Evolutionary conservation across 2,113 vertebrate genomes (phyloP).

Genomic region (Nematolebias whitei): DNA sequence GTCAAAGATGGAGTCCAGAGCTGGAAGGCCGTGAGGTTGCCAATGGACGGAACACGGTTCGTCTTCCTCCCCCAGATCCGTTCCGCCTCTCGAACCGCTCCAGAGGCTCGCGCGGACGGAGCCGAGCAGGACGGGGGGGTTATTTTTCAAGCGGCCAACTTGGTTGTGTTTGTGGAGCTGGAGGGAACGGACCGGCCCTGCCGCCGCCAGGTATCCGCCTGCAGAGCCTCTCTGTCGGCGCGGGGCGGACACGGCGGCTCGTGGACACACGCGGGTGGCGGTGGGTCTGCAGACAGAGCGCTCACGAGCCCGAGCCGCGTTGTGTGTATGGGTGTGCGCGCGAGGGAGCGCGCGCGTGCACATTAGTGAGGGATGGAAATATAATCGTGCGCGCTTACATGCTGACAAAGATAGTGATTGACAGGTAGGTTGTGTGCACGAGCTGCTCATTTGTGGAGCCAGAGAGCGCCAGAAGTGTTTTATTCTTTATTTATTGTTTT

Average conservation of each 20-base stretch:
- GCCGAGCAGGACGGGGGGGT: conserved; percentile 25
- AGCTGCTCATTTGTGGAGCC: neutral
- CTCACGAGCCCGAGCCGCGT: conserved; percentile 35
- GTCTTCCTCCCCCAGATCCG: conserved; percentile 33
- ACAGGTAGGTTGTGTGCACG: conserved; percentile 29
- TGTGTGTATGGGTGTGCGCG: conserved; percentile 30
- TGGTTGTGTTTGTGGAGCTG: conserved; percentile 56
- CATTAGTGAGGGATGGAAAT: neutral
- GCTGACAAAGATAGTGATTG: conserved; percentile 47
- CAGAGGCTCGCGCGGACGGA: neutral
- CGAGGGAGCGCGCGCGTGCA: neutral
- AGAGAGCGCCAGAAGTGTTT: no score
- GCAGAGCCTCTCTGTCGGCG: conserved; percentile 43
- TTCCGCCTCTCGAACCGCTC: neutral
- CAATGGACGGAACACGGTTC: conserved; percentile 72
- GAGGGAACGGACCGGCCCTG: conserved; percentile 70
- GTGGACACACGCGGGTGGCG: conserved; percentile 43
- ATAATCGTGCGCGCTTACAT: conserved; percentile 9
- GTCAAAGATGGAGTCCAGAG: conserved; percentile 95
- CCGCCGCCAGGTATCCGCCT: conserved; percentile 80
- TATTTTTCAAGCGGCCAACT: conserved; percentile 57
- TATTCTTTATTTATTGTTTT: no score
- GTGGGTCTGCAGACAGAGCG: neutral
- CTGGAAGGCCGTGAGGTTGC: conserved; percentile 86
- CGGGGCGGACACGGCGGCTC: conserved; percentile 77